Evolutionary conservation across 2,113 vertebrate species (phyloP).

Genomic region (Corydoras maculifer): DNA sequence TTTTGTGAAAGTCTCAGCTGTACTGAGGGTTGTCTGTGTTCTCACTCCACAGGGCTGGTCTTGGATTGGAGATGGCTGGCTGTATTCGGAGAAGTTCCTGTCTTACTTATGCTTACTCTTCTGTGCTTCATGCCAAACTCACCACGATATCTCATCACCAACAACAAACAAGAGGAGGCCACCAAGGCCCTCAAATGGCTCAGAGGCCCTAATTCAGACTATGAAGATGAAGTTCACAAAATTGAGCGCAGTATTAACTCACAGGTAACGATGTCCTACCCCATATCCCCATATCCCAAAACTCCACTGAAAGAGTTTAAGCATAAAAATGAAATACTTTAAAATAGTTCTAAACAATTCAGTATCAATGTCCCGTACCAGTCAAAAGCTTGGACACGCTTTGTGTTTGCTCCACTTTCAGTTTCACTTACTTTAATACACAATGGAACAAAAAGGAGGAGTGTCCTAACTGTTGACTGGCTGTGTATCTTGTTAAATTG

Average conservation of each 20-base stretch:
- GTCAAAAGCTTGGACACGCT: too few species aligned
- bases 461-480: too few species aligned
- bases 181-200: constrained; percentile 75
- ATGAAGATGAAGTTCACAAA: constrained; percentile 62
- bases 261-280: constrained; percentile 54
- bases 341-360: too few species aligned
- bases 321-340: too few species aligned
- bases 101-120: constrained; percentile 72
- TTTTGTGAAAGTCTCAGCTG: background rate
- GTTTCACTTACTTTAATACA: too few species aligned
- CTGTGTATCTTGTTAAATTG: too few species aligned
- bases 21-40: background rate
- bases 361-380: too few species aligned
- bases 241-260: constrained; percentile 66
- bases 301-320: too few species aligned
- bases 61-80: constrained; percentile 91
- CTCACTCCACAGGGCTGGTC: constrained; percentile 63
- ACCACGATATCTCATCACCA: constrained; percentile 82
- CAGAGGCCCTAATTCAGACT: constrained; percentile 64
- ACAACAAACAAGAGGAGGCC: constrained; percentile 66
- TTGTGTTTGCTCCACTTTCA: too few species aligned
- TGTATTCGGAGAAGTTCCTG: constrained; percentile 71
- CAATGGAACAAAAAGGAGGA: too few species aligned
- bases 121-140: constrained; percentile 86
- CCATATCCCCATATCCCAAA: too few species aligned